These are phyloP conservation scores for Drosophila quadrilineata DNA, from an alignment of 1,140 invertebrate genomes.

Conservation along the genomic window DNA sequence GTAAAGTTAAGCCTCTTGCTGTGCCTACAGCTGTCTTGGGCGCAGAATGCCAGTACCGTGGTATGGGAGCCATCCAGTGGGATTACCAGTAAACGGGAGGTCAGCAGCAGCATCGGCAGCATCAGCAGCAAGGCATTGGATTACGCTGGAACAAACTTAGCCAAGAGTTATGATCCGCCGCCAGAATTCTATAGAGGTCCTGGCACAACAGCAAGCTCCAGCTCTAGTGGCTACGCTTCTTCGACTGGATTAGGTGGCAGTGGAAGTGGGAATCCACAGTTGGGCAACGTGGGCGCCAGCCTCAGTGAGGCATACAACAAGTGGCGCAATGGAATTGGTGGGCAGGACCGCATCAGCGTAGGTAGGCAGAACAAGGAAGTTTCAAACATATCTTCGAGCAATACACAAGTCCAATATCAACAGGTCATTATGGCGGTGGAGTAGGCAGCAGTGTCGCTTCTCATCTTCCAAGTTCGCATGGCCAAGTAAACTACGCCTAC, in stretches of 20 bases:
- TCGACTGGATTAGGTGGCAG: conserved; percentile 7
- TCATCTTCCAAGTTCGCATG: conserved; percentile 30
- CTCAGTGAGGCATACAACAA: conserved; percentile 61
- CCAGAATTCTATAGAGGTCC: conserved; percentile 67
- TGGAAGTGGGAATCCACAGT: conserved; percentile 3
- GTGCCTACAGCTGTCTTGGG: conserved; percentile 1
- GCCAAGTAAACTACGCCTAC: conserved; percentile 48
- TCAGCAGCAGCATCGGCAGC: too few species aligned
- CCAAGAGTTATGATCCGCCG: conserved; percentile 64
- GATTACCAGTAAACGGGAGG: conserved; percentile 32
- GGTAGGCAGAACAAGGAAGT: conserved; percentile 42
- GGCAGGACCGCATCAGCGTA: conserved; percentile 67
- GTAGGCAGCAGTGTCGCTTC: conserved; percentile 7
- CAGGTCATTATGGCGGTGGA: conserved; percentile 50
- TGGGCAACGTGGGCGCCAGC: conserved; percentile 51
- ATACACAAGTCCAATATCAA: neutral
- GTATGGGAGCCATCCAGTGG: conserved; percentile 18
- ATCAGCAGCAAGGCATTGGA: conserved; percentile 35
- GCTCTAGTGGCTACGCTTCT: conserved; percentile 12
- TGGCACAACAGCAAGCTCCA: conserved; percentile 29
- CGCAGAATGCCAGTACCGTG: conserved; percentile 31
- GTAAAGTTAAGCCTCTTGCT: conserved; percentile 17
- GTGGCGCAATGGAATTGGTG: conserved; percentile 40
- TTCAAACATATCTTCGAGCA: neutral
- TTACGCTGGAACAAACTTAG: conserved; percentile 35